Evolutionary conservation across 2,888 invertebrate species (phyloP).

Genomic region (Panorpa germanica): DNA sequence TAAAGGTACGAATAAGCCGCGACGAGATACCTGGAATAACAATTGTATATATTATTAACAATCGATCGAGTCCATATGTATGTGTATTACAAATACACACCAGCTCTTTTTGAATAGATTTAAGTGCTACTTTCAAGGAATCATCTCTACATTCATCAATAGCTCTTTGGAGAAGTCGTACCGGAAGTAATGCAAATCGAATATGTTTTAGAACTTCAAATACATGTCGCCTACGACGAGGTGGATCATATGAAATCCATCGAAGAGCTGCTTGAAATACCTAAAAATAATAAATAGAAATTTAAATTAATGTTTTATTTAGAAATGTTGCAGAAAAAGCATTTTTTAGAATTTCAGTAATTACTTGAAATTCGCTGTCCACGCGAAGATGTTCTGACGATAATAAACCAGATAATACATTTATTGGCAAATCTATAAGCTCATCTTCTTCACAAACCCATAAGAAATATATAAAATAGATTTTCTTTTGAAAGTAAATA

Average conservation of each 20-base stretch:
- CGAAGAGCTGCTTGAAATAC: slow-evolving; percentile 67
- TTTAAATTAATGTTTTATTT: too few species aligned
- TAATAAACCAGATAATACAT: slow-evolving; percentile 55
- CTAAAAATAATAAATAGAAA: too few species aligned
- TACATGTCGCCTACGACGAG: slow-evolving; percentile 58
- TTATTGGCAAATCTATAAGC: slow-evolving; percentile 62
- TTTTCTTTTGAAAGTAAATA: not conserved
- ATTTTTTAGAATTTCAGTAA: too few species aligned
- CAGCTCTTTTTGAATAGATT: slow-evolving; percentile 61
- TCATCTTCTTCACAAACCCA: slow-evolving; percentile 54
- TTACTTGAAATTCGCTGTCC: slow-evolving; percentile 81
- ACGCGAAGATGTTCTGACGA: slow-evolving; percentile 74
- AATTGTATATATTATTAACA: too few species aligned
- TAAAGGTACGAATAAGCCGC: slow-evolving; percentile 57
- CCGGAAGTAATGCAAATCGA: slow-evolving; percentile 65
- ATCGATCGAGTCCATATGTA: too few species aligned
- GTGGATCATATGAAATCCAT: slow-evolving; percentile 72
- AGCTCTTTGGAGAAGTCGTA: slow-evolving; percentile 57
- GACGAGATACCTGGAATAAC: slow-evolving; percentile 47
- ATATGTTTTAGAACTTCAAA: slow-evolving; percentile 72
- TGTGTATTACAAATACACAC: too few species aligned
- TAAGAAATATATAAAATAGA: slow-evolving; percentile 4
- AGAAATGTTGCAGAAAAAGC: too few species aligned
- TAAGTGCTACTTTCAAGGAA: slow-evolving; percentile 61
- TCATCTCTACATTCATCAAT: slow-evolving; percentile 62